phyloP scores from a whole-genome alignment of 2,113 vertebrate genomes.

The Petrocephalus zakoni region DNA sequence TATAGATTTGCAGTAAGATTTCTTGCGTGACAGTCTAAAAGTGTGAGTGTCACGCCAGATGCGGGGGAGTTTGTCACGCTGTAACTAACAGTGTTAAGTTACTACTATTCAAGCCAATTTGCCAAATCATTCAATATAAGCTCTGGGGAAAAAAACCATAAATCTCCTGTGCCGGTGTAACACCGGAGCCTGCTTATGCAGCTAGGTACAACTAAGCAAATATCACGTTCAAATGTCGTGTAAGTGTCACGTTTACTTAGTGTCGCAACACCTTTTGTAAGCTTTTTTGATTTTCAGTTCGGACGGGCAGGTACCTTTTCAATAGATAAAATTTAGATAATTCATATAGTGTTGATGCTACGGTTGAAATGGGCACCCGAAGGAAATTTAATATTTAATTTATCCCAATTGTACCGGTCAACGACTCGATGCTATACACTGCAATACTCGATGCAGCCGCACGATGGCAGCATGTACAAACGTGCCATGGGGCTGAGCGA shows the following conservation, averaged over 20 bases:
- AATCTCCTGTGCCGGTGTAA: too few species aligned
- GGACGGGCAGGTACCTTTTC: background rate
- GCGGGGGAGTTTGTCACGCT: background rate
- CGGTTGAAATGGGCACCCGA: background rate
- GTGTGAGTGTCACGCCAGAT: background rate
- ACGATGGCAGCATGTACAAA: background rate
- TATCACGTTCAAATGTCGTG: too few species aligned
- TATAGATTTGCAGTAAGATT: background rate
- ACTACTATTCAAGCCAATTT: background rate
- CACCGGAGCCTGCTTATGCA: background rate
- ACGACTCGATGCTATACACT: background rate
- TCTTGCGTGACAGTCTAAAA: too few species aligned
- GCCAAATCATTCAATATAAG: too few species aligned
- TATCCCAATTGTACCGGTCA: background rate
- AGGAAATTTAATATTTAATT: background rate
- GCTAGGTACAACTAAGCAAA: background rate
- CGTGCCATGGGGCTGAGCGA: background rate
- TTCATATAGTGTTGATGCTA: background rate
- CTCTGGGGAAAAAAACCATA: too few species aligned
- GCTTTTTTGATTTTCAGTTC: background rate
- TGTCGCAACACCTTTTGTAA: background rate
- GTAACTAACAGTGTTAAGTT: too few species aligned
- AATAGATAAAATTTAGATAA: background rate
- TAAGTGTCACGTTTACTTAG: background rate
- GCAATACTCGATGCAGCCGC: background rate